phyloP scores from a whole-genome alignment of 1,140 invertebrate genomes.

The Dendroctonus valens region DNA sequence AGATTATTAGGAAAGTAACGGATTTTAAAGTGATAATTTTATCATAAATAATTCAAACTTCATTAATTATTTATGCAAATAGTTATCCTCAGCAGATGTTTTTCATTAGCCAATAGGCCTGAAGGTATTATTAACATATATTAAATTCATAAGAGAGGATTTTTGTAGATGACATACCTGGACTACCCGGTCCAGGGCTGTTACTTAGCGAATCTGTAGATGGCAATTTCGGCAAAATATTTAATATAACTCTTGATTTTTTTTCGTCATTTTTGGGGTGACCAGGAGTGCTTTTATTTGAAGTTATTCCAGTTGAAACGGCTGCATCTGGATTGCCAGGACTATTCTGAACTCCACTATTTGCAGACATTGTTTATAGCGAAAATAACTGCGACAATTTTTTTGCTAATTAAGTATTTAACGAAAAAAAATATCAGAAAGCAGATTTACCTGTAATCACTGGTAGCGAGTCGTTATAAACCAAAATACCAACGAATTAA shows the following conservation, averaged over 20 bases:
- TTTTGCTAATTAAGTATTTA: too few relatives aligned
- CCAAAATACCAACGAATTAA: slow-evolving; percentile 1
- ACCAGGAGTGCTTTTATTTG: slow-evolving; percentile 17
- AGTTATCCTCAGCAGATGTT: too few relatives aligned
- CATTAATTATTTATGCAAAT: too few relatives aligned
- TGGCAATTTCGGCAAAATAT: slow-evolving; percentile 53
- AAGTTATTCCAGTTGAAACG: background rate
- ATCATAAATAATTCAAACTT: too few relatives aligned
- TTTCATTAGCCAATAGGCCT: background rate
- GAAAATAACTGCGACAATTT: too few relatives aligned
- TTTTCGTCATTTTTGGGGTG: slow-evolving; percentile 35
- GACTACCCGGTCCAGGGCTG: slow-evolving; percentile 53
- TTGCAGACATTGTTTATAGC: too few relatives aligned
- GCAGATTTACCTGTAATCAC: too few relatives aligned
- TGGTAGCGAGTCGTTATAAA: background rate
- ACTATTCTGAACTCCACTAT: too few relatives aligned
- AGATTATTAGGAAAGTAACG: too few relatives aligned
- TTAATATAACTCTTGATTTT: slow-evolving; percentile 37
- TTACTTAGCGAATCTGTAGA: slow-evolving; percentile 56
- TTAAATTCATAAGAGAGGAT: background rate
- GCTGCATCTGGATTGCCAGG: too few relatives aligned
- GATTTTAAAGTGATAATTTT: too few relatives aligned
- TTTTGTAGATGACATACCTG: slow-evolving; percentile 48
- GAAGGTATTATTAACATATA: background rate
- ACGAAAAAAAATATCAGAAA: too few relatives aligned